Conservation (phyloP, 1,140 invertebrate species). For the Saccostrea glomerata region DNA sequence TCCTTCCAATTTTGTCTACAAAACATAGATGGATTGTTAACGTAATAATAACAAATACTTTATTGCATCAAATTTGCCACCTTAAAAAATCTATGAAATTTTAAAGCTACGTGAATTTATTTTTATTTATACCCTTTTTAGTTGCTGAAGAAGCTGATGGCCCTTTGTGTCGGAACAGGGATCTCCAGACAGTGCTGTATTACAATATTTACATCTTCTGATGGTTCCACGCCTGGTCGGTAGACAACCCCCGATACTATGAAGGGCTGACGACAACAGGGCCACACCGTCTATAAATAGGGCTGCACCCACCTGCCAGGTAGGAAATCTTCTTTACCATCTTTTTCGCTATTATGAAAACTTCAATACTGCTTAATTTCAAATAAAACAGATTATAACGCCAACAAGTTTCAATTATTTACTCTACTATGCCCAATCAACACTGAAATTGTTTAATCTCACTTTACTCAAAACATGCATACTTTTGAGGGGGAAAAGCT, state of each 20-base stretch:
- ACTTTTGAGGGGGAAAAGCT: no score
- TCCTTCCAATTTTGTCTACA: conserved; percentile 49
- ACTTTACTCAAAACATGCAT: no score
- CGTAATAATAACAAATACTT: not conserved
- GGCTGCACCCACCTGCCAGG: conserved; percentile 54
- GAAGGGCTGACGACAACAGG: conserved; percentile 47
- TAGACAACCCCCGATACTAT: not conserved
- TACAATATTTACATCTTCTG: not conserved
- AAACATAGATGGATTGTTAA: not conserved
- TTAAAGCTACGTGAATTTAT: not conserved
- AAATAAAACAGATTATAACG: no score
- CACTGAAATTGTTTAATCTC: no score
- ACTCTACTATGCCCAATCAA: no score
- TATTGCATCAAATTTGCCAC: not conserved
- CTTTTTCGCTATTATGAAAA: no score
- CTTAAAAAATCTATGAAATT: not conserved
- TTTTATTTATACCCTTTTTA: not conserved
- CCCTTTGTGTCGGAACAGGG: not conserved
- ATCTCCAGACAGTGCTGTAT: not conserved
- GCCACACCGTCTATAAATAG: conserved; percentile 52
- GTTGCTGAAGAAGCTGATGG: not conserved
- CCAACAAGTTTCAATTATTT: no score
- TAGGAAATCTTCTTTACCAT: not conserved
- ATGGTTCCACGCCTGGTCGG: not conserved
- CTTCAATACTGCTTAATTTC: no score